phyloP scores from a whole-genome alignment of 30 jellyfish, hydroid and myxozoan genomes.

The Aurelia aurita complex sp. Pacific region DNA sequence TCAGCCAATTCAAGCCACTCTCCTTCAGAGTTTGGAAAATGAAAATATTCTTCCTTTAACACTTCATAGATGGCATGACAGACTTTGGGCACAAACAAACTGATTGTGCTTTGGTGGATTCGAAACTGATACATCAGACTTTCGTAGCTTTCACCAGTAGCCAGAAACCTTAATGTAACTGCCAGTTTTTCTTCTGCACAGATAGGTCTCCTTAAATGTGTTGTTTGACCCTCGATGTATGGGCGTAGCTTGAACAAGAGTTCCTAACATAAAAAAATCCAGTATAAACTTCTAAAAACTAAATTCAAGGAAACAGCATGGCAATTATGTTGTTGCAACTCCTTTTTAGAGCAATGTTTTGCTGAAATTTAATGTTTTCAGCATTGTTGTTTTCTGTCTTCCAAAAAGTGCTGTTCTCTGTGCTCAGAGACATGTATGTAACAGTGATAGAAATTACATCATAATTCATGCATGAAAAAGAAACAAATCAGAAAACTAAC shows the following conservation, averaged over 20 bases:
- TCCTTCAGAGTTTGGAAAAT: neutral
- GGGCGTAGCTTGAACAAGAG: slow-evolving; percentile 8
- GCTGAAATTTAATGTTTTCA: too few species aligned
- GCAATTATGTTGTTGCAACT: too few species aligned
- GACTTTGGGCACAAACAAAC: slow-evolving; percentile 7
- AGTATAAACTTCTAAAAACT: neutral
- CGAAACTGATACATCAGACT: slow-evolving; percentile 46
- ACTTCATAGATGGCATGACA: slow-evolving; percentile 18
- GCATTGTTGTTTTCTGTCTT: too few species aligned
- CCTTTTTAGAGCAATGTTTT: too few species aligned
- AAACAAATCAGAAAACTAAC: too few species aligned
- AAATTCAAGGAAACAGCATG: too few species aligned
- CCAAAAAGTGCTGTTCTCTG: too few species aligned
- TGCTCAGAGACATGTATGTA: too few species aligned
- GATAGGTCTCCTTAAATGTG: slow-evolving; percentile 23
- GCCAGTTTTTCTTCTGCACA: slow-evolving; percentile 58
- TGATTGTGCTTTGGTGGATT: slow-evolving; percentile 24
- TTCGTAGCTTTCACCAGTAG: slow-evolving; percentile 42
- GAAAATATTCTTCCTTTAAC: slow-evolving; percentile 16
- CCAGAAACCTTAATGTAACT: slow-evolving; percentile 35
- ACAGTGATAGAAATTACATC: too few species aligned
- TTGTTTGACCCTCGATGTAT: slow-evolving; percentile 1
- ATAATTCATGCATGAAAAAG: too few species aligned
- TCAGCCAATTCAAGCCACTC: slow-evolving; percentile 20
- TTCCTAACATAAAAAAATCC: slow-evolving; percentile 18